Evolutionary conservation across 2,113 vertebrate species (phyloP), one percentile per base, ranked within the genome.

Genomic region (Budorcas taxicolor): DNA sequence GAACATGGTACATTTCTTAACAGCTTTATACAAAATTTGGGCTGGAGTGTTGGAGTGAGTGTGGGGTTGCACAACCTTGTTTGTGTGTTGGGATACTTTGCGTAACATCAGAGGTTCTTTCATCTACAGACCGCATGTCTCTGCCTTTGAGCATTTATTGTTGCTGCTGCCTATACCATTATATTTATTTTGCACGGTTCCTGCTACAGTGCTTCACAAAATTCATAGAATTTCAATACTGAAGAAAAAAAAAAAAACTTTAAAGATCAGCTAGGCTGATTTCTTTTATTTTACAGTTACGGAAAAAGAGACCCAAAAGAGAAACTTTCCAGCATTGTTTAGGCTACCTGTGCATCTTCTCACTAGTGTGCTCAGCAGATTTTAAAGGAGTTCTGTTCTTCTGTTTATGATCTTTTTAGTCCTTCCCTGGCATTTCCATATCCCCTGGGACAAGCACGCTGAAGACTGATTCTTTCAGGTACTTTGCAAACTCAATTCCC

Each of bases 381-480:
- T 86, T 88, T 45, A 11, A 53, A 62, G 84, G 45, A 89, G 11
- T 67, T 86, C 57, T 40, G 9, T 78, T 45, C 21, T 87, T 85
- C 17, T n/a, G 10, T 71, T 84, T 87, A 60, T 40, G 43, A 57
- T 71, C 15, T 50, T 74, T 95, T 94, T 33, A 91, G 45, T 47
- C 27, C 40, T 84, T 93, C 50, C 9, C 17, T 47, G 40, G 12
- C 7, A 74, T 60, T 71, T 94, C 12, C 21, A 88, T 29, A 87
- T 80, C 25, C 33, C 19, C n/a, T 19, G 64, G 13, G 17, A 45
- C 33, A 93, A 87, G 21, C 16, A 55, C 27, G 3, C 62, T 88
- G 36, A 74, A 55, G 60, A 94, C 27, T 43, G 74, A 95, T 95
- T 71, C 64, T 95, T 97, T 97, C 25, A 64, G 64, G 86, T 81